Conservation (phyloP, 23 tunicate species). For the Halocynthia aurantium region DNA sequence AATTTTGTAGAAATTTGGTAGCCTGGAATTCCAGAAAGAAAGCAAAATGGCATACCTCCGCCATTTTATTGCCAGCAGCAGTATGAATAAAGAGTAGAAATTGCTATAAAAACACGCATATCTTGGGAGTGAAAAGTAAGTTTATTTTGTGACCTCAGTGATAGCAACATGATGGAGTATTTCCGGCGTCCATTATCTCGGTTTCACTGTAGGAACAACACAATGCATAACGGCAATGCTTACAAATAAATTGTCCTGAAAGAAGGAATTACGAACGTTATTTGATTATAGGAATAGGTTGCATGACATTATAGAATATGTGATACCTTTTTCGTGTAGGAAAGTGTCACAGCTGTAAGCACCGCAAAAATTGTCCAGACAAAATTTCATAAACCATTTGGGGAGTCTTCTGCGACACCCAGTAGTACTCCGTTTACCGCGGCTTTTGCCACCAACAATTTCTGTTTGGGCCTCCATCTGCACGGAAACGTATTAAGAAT, state of each 20-base stretch:
- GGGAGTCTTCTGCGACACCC: not conserved
- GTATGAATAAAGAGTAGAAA: no score
- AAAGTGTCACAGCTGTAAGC: not conserved
- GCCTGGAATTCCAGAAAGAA: no score
- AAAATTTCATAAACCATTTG: not conserved
- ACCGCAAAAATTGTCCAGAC: not conserved
- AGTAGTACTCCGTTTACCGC: not conserved
- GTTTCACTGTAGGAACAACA: not conserved
- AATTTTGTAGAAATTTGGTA: no score
- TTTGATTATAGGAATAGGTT: not conserved
- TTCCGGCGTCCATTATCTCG: no score
- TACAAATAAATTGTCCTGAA: slow-evolving; percentile 2
- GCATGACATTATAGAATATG: not conserved
- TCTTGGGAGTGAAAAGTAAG: not conserved
- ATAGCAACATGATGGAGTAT: no score
- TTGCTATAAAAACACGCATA: not conserved
- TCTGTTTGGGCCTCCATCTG: no score
- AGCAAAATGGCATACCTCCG: no score
- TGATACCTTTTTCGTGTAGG: slow-evolving; percentile 3
- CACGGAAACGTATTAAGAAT: no score
- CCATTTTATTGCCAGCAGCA: no score
- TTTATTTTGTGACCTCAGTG: not conserved
- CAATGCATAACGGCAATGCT: slow-evolving; percentile 1
- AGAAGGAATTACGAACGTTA: not conserved
- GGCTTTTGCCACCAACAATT: no score